Conservation (phyloP, 2,797 vertebrate species). For the Pterois miles region DNA sequence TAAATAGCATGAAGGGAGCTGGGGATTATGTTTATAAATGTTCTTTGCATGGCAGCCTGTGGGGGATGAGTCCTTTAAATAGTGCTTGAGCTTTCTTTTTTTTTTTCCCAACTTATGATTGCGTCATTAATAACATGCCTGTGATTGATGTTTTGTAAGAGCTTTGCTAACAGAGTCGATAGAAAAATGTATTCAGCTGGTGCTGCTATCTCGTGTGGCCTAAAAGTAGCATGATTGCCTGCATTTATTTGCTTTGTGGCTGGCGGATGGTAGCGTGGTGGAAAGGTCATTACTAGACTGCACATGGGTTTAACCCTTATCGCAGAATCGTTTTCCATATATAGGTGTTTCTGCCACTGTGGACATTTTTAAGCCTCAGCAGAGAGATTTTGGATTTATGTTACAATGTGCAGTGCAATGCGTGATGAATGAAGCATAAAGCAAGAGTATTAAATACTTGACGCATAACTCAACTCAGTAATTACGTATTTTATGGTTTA, state of each 20-base stretch:
- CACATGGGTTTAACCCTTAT: slow-evolving; percentile 20
- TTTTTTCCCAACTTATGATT: neutral
- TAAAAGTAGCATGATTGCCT: neutral
- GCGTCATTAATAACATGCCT: slow-evolving; percentile 1
- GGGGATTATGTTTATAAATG: slow-evolving; percentile 43
- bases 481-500: too few relatives aligned
- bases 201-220: neutral
- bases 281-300: slow-evolving; percentile 17
- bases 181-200: neutral
- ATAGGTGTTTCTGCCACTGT: too few relatives aligned
- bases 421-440: too few relatives aligned
- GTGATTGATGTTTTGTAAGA: neutral
- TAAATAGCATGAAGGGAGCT: slow-evolving; percentile 42
- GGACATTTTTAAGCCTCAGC: too few relatives aligned
- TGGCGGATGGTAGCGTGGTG: neutral
- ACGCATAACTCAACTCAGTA: too few relatives aligned
- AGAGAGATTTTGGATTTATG: too few relatives aligned
- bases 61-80: slow-evolving; percentile 14
- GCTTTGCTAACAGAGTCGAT: neutral
- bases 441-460: too few relatives aligned
- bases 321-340: neutral
- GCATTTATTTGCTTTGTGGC: neutral
- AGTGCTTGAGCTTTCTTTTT: neutral
- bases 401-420: too few relatives aligned
- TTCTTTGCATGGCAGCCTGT: slow-evolving; percentile 13